phyloP scores from a whole-genome alignment of 2,888 invertebrate genomes.

The Agonum fuliginosum region DNA sequence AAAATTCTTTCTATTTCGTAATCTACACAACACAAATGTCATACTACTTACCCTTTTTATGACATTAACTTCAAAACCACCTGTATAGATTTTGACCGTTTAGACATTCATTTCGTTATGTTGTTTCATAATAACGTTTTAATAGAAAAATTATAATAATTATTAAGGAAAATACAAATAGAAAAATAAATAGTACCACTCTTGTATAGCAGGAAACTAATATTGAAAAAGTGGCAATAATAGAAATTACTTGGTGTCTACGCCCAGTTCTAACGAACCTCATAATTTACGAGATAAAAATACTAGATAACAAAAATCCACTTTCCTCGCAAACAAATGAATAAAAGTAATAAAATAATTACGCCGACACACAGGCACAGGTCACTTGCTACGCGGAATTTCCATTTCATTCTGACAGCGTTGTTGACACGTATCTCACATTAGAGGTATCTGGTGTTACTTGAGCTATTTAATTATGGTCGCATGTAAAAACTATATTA shows the following conservation, averaged over 20 bases:
- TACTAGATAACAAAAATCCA: slow-evolving; percentile 33
- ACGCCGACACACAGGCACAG: not conserved
- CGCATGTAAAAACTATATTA: not conserved
- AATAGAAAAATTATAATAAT: not conserved
- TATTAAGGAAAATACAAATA: slow-evolving; percentile 22
- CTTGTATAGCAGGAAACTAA: not conserved
- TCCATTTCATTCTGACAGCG: slow-evolving; percentile 13
- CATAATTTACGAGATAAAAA: slow-evolving; percentile 31
- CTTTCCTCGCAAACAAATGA: slow-evolving; percentile 35
- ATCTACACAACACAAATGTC: no score
- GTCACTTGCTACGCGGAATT: slow-evolving; percentile 23
- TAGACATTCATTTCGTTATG: no score
- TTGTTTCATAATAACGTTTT: no score
- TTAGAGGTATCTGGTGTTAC: not conserved
- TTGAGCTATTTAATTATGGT: not conserved
- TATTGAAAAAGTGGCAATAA: slow-evolving; percentile 24
- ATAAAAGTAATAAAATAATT: slow-evolving; percentile 38
- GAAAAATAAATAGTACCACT: slow-evolving; percentile 22
- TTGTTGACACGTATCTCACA: not conserved
- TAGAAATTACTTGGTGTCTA: slow-evolving; percentile 15
- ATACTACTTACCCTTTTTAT: no score
- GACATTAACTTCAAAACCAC: no score
- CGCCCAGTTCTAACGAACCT: slow-evolving; percentile 31
- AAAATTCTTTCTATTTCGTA: no score
- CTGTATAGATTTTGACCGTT: no score